Conservation (phyloP, 64 coral and sea anemone species). For the Anthopleura sola region DNA sequence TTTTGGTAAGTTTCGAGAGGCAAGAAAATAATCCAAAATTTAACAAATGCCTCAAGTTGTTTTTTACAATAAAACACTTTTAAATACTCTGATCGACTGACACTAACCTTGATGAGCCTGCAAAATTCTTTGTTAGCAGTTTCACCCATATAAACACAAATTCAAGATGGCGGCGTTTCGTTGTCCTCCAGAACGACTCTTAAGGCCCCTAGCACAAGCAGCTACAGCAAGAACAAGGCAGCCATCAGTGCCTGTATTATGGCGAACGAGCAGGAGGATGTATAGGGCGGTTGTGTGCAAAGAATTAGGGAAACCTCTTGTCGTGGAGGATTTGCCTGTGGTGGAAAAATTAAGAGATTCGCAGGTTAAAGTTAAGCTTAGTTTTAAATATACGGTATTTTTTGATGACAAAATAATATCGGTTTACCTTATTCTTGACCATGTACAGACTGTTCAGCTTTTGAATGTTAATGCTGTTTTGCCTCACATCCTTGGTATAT, state of each 20-base stretch:
- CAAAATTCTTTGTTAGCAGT: background rate
- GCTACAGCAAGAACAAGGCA: slow-evolving; percentile 38
- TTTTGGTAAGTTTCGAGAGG: no score
- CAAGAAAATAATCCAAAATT: no score
- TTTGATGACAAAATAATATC: no score
- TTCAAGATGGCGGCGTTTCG: slow-evolving; percentile 80
- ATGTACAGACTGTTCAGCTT: no score
- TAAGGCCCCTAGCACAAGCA: slow-evolving; percentile 53
- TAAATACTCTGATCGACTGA: no score
- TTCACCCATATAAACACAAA: background rate
- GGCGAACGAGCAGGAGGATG: slow-evolving; percentile 24
- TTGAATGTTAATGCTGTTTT: no score
- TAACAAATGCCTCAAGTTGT: no score
- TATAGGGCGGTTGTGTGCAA: slow-evolving; percentile 86
- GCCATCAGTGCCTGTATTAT: background rate
- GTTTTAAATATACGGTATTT: no score
- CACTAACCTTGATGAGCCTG: background rate
- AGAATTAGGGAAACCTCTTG: slow-evolving; percentile 64
- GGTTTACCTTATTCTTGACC: no score
- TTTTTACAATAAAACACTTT: no score
- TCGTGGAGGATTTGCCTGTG: slow-evolving; percentile 60
- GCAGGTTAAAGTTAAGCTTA: slow-evolving; percentile 50
- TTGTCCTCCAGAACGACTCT: slow-evolving; percentile 77
- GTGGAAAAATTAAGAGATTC: slow-evolving; percentile 37
- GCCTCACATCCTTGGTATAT: no score